Conservation (phyloP, 2,888 invertebrate genomes). For the Noctua fimbriata region DNA sequence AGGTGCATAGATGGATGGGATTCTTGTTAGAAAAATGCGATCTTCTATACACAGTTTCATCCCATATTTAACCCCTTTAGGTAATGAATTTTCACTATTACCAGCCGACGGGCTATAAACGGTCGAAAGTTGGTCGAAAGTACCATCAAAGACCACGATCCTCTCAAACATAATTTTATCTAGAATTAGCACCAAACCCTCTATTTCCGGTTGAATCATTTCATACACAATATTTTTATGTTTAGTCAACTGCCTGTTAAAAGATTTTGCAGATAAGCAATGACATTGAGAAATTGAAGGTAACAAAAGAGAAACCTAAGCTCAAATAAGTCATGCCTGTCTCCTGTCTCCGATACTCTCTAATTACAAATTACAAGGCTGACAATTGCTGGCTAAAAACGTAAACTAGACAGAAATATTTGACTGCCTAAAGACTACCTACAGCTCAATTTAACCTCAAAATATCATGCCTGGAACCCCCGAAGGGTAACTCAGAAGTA, state of each 20-base stretch:
- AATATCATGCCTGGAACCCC: not conserved
- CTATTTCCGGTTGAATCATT: slow-evolving; percentile 29
- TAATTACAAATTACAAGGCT: too few relatives aligned
- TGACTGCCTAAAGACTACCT: too few relatives aligned
- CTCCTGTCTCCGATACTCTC: not conserved
- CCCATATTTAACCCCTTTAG: not conserved
- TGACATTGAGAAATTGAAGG: not conserved
- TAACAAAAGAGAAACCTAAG: not conserved
- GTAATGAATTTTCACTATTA: not conserved
- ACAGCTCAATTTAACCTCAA: not conserved
- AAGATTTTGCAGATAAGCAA: not conserved
- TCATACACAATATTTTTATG: not conserved
- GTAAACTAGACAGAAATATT: not conserved
- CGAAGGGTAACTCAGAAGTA: not conserved
- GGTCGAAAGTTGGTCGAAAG: not conserved
- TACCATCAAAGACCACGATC: not conserved
- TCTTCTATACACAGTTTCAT: not conserved
- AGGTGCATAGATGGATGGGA: not conserved
- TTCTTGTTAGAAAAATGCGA: not conserved
- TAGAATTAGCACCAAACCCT: not conserved
- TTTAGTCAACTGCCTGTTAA: slow-evolving; percentile 18
- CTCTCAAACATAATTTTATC: not conserved
- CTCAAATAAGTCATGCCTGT: not conserved
- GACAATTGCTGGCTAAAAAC: too few relatives aligned
- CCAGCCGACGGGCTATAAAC: too few relatives aligned